Evolutionary conservation across 2,888 invertebrate genomes (phyloP), one percentile per base, ranked within the genome.

Genomic region (Orthosia gracilis): DNA sequence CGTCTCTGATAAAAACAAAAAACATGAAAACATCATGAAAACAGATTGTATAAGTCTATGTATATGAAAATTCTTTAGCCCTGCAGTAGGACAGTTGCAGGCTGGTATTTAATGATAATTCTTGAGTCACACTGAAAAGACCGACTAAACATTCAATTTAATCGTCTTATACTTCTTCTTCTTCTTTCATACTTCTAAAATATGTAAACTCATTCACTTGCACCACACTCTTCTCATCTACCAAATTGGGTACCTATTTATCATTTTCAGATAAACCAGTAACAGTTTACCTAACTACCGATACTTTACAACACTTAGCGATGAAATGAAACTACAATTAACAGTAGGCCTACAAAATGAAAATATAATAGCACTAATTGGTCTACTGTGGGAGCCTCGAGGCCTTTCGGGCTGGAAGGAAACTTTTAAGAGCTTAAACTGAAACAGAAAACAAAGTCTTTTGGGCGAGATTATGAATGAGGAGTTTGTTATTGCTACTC

Each of bases 291-390:
- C 2, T 26, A 26, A 26, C 3, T 4, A 0, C 2, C 1, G 2
- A 21, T n/a, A 5, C 2, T 4, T 50, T 23, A 45, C 31, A 15
- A 26, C 31, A 31, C 1, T 47, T 21, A 12, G 1, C 18, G 7
- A n/a, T 49, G 1, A 57, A 70, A 59, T 47, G 15, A 61, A 62
- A 72, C 21, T 21, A 31, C 18, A n/a, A 45, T 21, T 73, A 50
- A 58, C 23, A 45, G 45, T 17, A 15, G 18, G 31, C 31, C 11
- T 45, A 40, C 17, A 45, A 50, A 21, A 73, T 0, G 15, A 45
- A 21, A 18, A 26, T 49, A 31, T 23, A n/a, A 50, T 3, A 73
- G n/a, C n/a, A 21, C 40, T 50, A 21, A 18, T 45, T 9, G 1
- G 21, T 45, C 63, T 11, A n/a, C 11, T 5, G 23, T 5, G 23